These are phyloP conservation scores for Peromyscus attwateri DNA, from an alignment of 2,797 vertebrate genomes.

Conservation along the genomic window DNA sequence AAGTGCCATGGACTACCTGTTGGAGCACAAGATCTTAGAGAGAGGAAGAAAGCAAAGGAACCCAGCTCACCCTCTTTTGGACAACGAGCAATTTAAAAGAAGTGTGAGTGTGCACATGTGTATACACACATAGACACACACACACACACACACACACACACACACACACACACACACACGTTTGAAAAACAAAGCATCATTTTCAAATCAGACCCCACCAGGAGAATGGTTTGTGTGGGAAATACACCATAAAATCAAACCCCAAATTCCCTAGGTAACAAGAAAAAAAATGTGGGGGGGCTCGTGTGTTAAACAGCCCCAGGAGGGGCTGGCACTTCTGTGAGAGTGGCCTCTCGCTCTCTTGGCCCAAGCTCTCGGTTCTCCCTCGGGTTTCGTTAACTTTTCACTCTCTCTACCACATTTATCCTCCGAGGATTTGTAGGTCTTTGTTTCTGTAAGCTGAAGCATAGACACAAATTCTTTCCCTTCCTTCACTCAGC, in stretches of 20 bases:
- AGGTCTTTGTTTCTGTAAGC: constrained; percentile 50
- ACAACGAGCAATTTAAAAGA: constrained; percentile 3
- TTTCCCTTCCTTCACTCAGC: constrained; percentile 51
- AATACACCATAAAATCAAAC: constrained; percentile 56
- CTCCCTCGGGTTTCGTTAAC: constrained; percentile 60
- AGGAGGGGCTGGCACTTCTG: constrained; percentile 19
- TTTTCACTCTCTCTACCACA: constrained; percentile 36
- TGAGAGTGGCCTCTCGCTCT: constrained; percentile 12
- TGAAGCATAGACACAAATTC: constrained; percentile 2
- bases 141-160: neutral
- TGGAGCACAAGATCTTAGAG: neutral
- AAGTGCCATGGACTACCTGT: neutral
- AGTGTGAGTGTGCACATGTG: rapidly evolving
- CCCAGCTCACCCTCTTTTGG: neutral
- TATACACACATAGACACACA: too few species aligned
- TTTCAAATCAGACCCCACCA: constrained; percentile 41
- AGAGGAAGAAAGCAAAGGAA: neutral
- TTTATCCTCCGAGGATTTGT: constrained; percentile 49
- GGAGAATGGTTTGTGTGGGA: constrained; percentile 68
- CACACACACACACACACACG: too few species aligned
- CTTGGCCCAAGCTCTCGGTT: neutral
- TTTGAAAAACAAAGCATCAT: neutral
- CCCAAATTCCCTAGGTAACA: constrained; percentile 47
- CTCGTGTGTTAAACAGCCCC: constrained; percentile 52
- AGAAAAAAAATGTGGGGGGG: constrained; percentile 20